Evolutionary conservation across 2,797 vertebrate species (phyloP).

Genomic region (Phoebastria nigripes): DNA sequence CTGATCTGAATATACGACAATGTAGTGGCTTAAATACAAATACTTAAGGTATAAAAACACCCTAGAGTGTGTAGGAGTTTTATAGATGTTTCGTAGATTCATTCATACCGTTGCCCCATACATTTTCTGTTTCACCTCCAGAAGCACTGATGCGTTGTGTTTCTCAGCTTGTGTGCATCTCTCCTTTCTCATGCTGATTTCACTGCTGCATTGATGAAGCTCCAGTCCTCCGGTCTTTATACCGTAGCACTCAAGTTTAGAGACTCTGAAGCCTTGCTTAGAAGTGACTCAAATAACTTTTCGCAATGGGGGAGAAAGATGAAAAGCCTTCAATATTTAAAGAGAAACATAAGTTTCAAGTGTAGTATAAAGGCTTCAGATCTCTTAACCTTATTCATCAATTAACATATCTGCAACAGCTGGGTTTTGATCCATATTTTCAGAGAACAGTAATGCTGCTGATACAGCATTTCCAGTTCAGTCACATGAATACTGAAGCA

Average conservation of each 20-base stretch:
- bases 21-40: neutral
- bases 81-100: neutral
- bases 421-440: conserved; percentile 52
- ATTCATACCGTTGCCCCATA: neutral
- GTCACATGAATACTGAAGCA: conserved; percentile 23
- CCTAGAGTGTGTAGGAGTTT: neutral
- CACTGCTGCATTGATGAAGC: neutral
- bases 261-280: neutral
- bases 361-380: conserved; percentile 13
- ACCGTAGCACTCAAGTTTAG: neutral
- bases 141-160: neutral
- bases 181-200: neutral
- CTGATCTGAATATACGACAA: neutral
- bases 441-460: conserved; percentile 52
- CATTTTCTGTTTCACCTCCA: neutral
- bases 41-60: neutral
- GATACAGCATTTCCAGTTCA: conserved; percentile 48
- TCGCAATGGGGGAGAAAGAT: neutral
- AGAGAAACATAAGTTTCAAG: conserved; percentile 25
- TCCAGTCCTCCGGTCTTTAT: neutral
- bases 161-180: neutral
- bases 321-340: conserved; percentile 51
- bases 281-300: conserved; percentile 1
- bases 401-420: conserved; percentile 47
- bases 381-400: conserved; percentile 44